Percentiles rank a stretch among this genome's conserved stretches.
phyloP scores from a whole-genome alignment of 1,140 invertebrate species.

The Drusus annulatus region DNA sequence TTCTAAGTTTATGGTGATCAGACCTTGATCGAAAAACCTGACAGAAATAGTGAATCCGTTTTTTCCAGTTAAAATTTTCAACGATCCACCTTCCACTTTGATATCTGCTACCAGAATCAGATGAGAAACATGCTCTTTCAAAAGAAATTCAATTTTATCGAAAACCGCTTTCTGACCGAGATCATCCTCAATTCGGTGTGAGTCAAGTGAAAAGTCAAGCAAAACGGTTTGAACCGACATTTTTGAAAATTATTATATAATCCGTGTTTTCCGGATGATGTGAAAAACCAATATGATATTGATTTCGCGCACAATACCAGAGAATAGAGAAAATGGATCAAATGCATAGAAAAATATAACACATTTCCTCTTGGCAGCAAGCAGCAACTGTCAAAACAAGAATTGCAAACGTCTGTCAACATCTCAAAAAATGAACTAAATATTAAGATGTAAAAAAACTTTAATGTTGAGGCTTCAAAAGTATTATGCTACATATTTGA shows the following conservation, averaged over 20 bases:
- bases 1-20: slow-evolving; percentile 86
- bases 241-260: slow-evolving; percentile 36
- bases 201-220: slow-evolving; percentile 85
- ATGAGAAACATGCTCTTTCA: slow-evolving; percentile 79
- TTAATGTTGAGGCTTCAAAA: too few relatives aligned
- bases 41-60: slow-evolving; percentile 79
- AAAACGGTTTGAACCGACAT: slow-evolving; percentile 89
- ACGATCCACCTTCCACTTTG: slow-evolving; percentile 77
- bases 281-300: slow-evolving; percentile 27
- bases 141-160: slow-evolving; percentile 76
- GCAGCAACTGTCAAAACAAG: too few relatives aligned
- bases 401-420: too few relatives aligned
- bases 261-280: slow-evolving; percentile 11
- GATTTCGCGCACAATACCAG: slow-evolving; percentile 35
- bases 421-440: too few relatives aligned
- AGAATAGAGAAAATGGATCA: too few relatives aligned
- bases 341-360: too few relatives aligned
- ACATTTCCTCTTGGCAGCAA: too few relatives aligned
- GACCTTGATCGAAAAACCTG: slow-evolving; percentile 80
- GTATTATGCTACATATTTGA: too few relatives aligned
- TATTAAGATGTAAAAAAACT: too few relatives aligned
- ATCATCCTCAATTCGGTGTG: slow-evolving; percentile 75
- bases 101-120: slow-evolving; percentile 73
- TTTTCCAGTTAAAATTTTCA: slow-evolving; percentile 79
- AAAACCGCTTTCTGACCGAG: slow-evolving; percentile 77